phyloP scores from a whole-genome alignment of 2,113 vertebrate species.

The Cricetomys ansorgei region DNA sequence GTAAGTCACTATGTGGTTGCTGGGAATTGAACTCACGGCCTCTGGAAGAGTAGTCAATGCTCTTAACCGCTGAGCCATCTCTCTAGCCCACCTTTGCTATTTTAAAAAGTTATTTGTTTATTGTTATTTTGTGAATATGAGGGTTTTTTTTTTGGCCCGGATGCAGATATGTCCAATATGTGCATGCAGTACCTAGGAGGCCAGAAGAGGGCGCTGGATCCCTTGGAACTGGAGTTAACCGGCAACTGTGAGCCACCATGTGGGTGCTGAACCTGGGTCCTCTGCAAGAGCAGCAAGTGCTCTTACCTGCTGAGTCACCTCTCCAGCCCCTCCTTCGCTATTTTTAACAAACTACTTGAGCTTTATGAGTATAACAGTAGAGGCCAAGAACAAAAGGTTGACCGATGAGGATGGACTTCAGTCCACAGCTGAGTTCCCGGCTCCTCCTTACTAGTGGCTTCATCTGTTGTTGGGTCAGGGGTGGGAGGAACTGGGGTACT shows the following conservation, averaged over 20 bases:
- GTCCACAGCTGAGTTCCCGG: background rate
- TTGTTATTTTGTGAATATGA: background rate
- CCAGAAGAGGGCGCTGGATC: background rate
- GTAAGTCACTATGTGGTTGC: no score
- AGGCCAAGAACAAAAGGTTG: background rate
- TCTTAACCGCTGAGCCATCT: no score
- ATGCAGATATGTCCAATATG: no score
- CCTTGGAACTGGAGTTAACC: background rate
- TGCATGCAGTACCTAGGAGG: background rate
- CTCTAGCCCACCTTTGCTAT: background rate
- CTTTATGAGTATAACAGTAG: background rate
- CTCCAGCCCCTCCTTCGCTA: background rate
- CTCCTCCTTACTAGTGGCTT: background rate
- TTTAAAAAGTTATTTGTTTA: background rate
- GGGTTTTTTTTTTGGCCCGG: background rate
- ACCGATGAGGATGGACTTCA: no score
- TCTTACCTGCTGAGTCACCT: background rate
- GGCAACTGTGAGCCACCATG: background rate
- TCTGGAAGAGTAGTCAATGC: no score
- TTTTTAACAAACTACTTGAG: background rate
- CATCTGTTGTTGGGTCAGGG: background rate
- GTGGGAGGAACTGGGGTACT: background rate
- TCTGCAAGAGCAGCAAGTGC: no score
- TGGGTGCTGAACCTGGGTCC: background rate
- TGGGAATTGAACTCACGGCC: no score